Evolutionary conservation across 1,140 invertebrate species (phyloP).

Genomic region (Drosophila kikkawai): DNA sequence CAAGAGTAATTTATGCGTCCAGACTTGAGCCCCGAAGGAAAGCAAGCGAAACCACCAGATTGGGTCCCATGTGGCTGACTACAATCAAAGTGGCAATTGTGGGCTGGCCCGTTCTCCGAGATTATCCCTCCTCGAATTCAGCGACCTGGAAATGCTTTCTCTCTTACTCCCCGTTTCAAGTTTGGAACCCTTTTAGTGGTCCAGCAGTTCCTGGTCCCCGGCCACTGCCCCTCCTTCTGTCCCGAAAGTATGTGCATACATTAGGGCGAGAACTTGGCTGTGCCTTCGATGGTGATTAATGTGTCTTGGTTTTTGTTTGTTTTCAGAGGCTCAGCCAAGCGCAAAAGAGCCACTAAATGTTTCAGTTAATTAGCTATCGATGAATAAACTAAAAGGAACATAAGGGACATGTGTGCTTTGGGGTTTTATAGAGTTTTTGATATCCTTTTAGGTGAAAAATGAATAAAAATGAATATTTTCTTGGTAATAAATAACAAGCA

Average conservation of each 20-base stretch:
- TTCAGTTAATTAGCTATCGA: constrained; percentile 63
- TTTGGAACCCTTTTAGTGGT: constrained; percentile 57
- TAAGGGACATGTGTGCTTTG: background rate
- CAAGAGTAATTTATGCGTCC: constrained; percentile 71
- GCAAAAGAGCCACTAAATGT: constrained; percentile 66
- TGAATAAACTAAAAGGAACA: constrained; percentile 6
- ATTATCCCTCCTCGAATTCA: constrained; percentile 60
- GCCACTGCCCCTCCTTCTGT: background rate
- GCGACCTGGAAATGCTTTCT: constrained; percentile 69
- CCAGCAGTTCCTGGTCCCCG: constrained; percentile 3
- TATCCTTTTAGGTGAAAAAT: background rate
- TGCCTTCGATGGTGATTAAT: constrained; percentile 66
- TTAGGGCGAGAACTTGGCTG: constrained; percentile 33
- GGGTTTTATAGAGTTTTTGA: background rate
- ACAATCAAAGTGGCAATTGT: constrained; percentile 76
- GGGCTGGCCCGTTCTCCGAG: constrained; percentile 35
- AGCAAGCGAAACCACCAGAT: constrained; percentile 62
- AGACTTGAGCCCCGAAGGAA: constrained; percentile 21
- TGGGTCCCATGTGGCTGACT: constrained; percentile 78
- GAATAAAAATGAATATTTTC: background rate
- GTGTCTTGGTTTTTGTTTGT: constrained; percentile 55
- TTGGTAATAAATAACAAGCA: background rate
- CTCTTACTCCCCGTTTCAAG: constrained; percentile 27
- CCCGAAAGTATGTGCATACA: constrained; percentile 47
- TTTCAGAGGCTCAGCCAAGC: constrained; percentile 64